Evolutionary conservation across 1,140 invertebrate species (phyloP), one percentile per base, ranked within the genome.

Genomic region (Heliconius eleuchia): DNA sequence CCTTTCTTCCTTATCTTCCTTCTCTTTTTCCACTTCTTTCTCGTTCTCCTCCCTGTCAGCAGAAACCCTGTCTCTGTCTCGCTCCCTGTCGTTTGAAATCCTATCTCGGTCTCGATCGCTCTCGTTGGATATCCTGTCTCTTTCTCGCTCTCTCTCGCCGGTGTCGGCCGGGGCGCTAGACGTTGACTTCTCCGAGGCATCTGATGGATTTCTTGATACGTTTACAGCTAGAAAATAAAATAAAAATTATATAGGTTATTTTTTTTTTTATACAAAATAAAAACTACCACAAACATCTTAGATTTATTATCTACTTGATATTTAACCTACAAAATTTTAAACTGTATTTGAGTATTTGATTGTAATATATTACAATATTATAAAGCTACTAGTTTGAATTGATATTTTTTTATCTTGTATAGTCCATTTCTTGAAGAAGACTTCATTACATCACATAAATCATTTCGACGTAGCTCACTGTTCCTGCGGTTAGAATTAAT

Each of bases 191-290:
- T 91, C 89, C 1, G 91, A 93, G 9, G 91, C 91, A 74, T 93
- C 91, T 9, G 91, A 93, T 23, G 91, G 91, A 19, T 93, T 93
- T 2, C 91, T 83, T 0, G 91, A 92, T 39, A 93, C 91, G 81
- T 91, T 91, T 42, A 89, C 88, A 30, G 90, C 89, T 91, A 60
- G 0, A 73, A 60, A 27, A 13, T 60, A 74, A 23, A 23, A 23
- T 74, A 71, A 60, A 60, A 19, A 52, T 13, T 42, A 13, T 42
- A 13, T 46, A 13, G 42, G 42, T 46, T 46, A 46, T 46, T 2
- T 3, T 3, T 13, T 46, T 46, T 46, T 46, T 16, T 4, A 16
- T 46, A 46, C 4, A 46, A 46, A 46, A 46, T 37, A 37, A 3
- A 34, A 34, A 34, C 5, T 0, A 34, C 30, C 30, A 34, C 30